These are phyloP conservation scores for Tenthredo scrophulariae DNA, from an alignment of 2,888 invertebrate genomes.

Conservation along the genomic window DNA sequence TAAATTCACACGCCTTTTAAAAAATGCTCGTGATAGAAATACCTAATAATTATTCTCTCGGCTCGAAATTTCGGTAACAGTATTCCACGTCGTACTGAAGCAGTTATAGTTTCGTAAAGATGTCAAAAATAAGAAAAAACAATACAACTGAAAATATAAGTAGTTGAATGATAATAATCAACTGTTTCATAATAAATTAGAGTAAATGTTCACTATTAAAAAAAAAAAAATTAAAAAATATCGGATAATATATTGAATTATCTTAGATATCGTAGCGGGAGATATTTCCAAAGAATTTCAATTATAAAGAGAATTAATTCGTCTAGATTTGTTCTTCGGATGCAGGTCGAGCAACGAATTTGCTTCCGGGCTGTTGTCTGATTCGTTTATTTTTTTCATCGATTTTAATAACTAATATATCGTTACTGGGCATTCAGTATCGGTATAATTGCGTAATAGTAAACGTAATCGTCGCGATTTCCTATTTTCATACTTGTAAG, in stretches of 20 bases:
- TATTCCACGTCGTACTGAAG: background rate
- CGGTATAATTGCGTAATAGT: conserved; percentile 34
- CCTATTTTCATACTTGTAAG: conserved; percentile 48
- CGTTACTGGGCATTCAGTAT: background rate
- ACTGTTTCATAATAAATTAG: conserved; percentile 14
- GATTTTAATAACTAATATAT: background rate
- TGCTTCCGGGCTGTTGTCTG: background rate
- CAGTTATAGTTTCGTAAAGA: background rate
- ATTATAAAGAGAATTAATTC: conserved; percentile 20
- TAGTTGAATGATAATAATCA: conserved; percentile 30
- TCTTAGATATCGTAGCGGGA: background rate
- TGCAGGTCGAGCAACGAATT: conserved; percentile 42
- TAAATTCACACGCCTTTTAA: background rate
- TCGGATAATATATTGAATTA: background rate
- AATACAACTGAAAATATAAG: background rate
- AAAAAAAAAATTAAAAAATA: background rate
- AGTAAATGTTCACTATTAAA: background rate
- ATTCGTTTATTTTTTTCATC: background rate
- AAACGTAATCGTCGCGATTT: conserved; percentile 41
- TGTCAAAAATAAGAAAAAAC: background rate
- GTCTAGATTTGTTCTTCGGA: conserved; percentile 21
- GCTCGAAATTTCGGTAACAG: background rate
- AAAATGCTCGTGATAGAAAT: background rate
- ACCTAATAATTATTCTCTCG: background rate
- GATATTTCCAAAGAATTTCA: background rate